Conservation (phyloP, 2,113 vertebrate species). For the Mus pahari region DNA sequence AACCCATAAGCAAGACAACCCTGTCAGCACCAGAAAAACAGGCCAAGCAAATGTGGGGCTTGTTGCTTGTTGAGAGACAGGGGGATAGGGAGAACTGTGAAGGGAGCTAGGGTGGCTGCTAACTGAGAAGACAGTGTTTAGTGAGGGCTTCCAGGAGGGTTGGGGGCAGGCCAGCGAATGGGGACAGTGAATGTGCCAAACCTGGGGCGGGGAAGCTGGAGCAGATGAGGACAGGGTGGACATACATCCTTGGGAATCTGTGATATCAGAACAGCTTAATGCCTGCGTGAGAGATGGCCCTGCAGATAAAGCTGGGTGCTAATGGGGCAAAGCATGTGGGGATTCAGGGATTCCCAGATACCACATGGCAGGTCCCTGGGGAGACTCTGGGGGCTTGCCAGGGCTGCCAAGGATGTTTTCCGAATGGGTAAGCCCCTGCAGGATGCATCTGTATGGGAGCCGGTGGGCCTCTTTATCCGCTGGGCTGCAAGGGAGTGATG, state of each 20-base stretch:
- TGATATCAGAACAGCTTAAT: rapidly evolving
- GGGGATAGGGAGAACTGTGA: background rate
- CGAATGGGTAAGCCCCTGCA: background rate
- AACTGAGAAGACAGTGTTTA: no score
- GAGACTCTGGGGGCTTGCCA: background rate
- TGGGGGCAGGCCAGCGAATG: no score
- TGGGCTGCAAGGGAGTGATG: background rate
- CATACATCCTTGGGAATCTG: rapidly evolving
- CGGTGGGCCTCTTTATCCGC: background rate
- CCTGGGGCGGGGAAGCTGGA: background rate
- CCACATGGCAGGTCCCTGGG: background rate
- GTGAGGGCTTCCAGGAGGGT: background rate
- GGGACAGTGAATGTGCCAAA: background rate
- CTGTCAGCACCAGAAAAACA: background rate
- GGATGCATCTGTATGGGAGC: background rate
- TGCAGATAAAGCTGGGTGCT: background rate
- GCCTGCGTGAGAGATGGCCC: background rate
- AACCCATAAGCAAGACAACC: background rate
- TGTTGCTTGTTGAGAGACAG: background rate
- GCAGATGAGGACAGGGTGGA: background rate
- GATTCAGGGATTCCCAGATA: background rate
- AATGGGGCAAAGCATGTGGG: background rate
- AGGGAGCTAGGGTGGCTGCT: no score
- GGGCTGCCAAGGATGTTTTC: background rate
- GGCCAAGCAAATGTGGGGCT: background rate